Conservation (phyloP, 1,140 invertebrate genomes). For the Brachystomella parvula region DNA sequence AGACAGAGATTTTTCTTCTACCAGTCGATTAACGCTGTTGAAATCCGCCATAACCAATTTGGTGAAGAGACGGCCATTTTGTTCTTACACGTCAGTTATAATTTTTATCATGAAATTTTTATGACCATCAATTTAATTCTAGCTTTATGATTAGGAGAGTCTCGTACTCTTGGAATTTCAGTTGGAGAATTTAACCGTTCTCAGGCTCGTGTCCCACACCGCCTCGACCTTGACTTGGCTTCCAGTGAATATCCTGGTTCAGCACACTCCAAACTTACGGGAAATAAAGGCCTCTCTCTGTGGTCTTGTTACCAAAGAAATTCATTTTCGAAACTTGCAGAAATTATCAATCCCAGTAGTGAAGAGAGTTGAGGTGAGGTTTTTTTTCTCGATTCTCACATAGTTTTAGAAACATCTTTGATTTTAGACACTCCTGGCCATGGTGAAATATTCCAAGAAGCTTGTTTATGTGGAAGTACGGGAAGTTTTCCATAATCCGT, state of each 20-base stretch:
- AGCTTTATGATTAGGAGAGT: background rate
- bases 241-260: slow-evolving; percentile 4
- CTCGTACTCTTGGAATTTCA: slow-evolving; percentile 5
- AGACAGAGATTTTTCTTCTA: background rate
- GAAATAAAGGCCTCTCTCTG: slow-evolving; percentile 24
- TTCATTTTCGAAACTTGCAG: slow-evolving; percentile 4
- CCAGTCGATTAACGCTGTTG: background rate
- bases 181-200: background rate
- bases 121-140: background rate
- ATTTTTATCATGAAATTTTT: background rate
- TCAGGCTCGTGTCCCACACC: slow-evolving; percentile 6
- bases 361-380: background rate
- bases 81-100: slow-evolving; percentile 14
- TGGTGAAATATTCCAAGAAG: slow-evolving; percentile 10
- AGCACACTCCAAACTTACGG: slow-evolving; percentile 13
- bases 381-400: no score
- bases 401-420: no score
- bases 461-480: slow-evolving; percentile 28
- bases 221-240: slow-evolving; percentile 11
- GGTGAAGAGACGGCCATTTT: slow-evolving; percentile 23
- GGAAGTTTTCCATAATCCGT: slow-evolving; percentile 13
- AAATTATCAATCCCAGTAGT: slow-evolving; percentile 12
- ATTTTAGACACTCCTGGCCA: slow-evolving; percentile 9
- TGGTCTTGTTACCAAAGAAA: background rate
- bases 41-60: slow-evolving; percentile 16